These are phyloP conservation scores for Endomychus coccineus DNA, from an alignment of 2,888 invertebrate genomes.

Conservation along the genomic window DNA sequence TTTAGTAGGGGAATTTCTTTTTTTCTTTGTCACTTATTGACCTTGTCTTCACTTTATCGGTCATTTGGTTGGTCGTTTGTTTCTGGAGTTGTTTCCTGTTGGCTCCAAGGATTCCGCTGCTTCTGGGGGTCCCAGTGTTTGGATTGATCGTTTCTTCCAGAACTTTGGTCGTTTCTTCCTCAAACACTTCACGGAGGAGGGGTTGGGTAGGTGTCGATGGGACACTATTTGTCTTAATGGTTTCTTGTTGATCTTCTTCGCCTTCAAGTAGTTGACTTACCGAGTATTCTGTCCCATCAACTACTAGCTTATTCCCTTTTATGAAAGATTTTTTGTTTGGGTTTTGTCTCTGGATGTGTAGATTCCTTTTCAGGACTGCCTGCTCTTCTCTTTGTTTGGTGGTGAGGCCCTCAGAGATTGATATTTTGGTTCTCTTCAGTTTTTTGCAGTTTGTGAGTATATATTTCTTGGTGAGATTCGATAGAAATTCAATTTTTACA, in stretches of 20 bases:
- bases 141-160: background rate
- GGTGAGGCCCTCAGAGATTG: background rate
- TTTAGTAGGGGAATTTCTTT: too few species aligned
- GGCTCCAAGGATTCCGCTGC: constrained; percentile 1
- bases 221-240: background rate
- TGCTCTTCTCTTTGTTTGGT: too few species aligned
- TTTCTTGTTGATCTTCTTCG: background rate
- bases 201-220: background rate
- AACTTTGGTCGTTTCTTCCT: too few species aligned
- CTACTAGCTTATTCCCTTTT: background rate
- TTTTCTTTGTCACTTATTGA: too few species aligned
- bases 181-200: constrained; percentile 1
- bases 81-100: constrained; percentile 1
- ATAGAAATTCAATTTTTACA: constrained; percentile 1
- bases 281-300: background rate
- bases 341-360: constrained; percentile 3
- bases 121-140: constrained; percentile 1
- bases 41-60: constrained; percentile 3
- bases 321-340: constrained; percentile 1
- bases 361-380: constrained; percentile 1
- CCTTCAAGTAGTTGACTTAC: background rate
- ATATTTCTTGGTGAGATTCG: background rate
- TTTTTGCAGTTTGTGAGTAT: constrained; percentile 1
- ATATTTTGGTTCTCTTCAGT: constrained; percentile 2
- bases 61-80: constrained; percentile 2